Evolutionary conservation across 1,140 invertebrate species (phyloP), one percentile per base, ranked within the genome.

Genomic region (Acyrthosiphon pisum): DNA sequence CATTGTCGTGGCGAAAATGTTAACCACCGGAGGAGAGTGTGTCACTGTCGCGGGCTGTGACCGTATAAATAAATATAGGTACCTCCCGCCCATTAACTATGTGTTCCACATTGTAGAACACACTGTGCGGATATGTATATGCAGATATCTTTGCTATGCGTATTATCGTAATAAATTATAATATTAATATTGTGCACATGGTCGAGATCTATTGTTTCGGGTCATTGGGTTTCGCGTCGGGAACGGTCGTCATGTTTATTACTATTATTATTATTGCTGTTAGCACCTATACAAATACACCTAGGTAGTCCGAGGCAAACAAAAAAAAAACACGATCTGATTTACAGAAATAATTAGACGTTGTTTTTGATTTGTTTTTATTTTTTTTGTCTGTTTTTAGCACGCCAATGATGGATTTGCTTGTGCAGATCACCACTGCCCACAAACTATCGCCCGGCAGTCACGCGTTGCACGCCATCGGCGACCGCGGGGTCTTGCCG

Each of bases 341-440:
- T 56, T 90, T 60, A 60, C 53, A 41, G 50, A 90, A 60, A 83
- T 81, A 91, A 91, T 91, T 41, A 35, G 9, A 83, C 44, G 41
- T 87, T 53, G 50, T 46, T 93, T 90, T 30, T 41, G 37, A 44
- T 93, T 90, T 89, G 8, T 46, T 90, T 81, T 81, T 44, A 37
- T 30, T 44, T 56, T 93, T 94, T 94, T n/a, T n/a, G n/a, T n/a
- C n/a, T 41, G 23, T 90, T 96, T 96, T 93, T 95, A 98, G 97
- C 94, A 97, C 97, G 22, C 97, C 97, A 53, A 97, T 98, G 97
- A 97, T 98, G 97, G 97, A 98, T 95, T 96, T 98, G 48, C 95
- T 98, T 93, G 96, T 98, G 91, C 97, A 97, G 94, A 96, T 97
- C 90, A 96, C 97, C 83, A 97, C 97, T 68, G 96, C 96, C 53